Percentiles rank a stretch among this genome's conserved stretches.
These are phyloP conservation scores for Caradrina clavipalpis DNA, from an alignment of 2,888 invertebrate species.

Conservation along the genomic window DNA sequence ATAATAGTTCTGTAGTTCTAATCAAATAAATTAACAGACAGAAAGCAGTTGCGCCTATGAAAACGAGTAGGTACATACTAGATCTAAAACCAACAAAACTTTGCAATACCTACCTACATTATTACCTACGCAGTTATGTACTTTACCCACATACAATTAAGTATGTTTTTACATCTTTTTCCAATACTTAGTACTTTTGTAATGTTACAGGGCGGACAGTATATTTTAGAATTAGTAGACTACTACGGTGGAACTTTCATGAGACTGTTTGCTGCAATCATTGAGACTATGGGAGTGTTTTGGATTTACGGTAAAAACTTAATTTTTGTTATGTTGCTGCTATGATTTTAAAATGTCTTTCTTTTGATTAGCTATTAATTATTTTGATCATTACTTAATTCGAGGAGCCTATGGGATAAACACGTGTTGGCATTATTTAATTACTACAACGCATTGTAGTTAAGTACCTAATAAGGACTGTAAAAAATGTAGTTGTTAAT, in stretches of 20 bases:
- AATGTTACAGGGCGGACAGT: conserved; percentile 93
- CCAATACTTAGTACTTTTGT: neutral
- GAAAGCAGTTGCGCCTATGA: too few species aligned
- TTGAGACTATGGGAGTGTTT: conserved; percentile 93
- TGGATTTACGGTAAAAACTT: conserved; percentile 93
- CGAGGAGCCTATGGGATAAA: neutral
- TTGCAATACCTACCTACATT: too few species aligned
- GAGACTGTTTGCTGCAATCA: conserved; percentile 92
- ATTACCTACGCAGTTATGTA: too few species aligned
- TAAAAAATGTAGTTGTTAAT: too few species aligned
- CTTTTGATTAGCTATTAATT: neutral
- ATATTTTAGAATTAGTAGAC: conserved; percentile 93
- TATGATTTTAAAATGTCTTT: neutral
- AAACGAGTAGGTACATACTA: too few species aligned
- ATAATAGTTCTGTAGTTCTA: too few species aligned
- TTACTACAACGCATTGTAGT: too few species aligned
- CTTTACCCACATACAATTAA: too few species aligned
- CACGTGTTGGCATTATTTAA: too few species aligned
- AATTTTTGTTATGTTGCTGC: neutral
- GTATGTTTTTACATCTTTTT: neutral
- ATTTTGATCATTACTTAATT: neutral
- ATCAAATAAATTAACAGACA: too few species aligned
- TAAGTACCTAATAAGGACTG: too few species aligned
- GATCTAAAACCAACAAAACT: too few species aligned
- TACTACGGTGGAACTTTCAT: conserved; percentile 95